Evolutionary conservation across 2,888 invertebrate species (phyloP).

Genomic region (Lasioglossum leucozonium): DNA sequence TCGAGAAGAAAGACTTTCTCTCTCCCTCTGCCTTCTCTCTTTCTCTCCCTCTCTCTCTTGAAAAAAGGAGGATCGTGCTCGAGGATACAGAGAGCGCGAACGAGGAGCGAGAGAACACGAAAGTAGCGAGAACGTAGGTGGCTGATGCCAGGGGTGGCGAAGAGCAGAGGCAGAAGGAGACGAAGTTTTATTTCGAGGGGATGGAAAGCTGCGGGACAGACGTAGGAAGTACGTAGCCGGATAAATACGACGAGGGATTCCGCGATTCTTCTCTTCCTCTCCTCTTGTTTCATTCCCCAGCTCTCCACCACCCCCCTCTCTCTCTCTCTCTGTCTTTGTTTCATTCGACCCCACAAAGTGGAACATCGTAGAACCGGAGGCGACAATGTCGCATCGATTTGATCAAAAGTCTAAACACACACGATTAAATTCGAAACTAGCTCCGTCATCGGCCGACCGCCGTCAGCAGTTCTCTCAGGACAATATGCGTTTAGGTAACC

Average conservation of each 20-base stretch:
- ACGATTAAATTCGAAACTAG: constrained; percentile 56
- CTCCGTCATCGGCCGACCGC: not conserved
- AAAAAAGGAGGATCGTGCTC: constrained; percentile 8
- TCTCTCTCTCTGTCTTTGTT: not conserved
- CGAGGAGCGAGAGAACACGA: constrained; percentile 2
- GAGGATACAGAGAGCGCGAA: constrained; percentile 22
- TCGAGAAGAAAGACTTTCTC: not conserved
- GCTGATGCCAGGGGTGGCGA: not conserved
- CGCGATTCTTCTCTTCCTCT: constrained; percentile 69
- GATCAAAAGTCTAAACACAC: constrained; percentile 67
- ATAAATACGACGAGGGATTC: constrained; percentile 74
- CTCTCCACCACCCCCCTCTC: not conserved
- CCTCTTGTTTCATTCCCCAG: constrained; percentile 48
- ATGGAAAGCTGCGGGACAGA: constrained; percentile 70
- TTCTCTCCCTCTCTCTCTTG: not conserved
- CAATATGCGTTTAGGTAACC: not conserved
- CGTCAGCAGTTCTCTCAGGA: not conserved
- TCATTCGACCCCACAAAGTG: not conserved
- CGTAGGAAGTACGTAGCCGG: constrained; percentile 75
- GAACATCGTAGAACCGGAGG: constrained; percentile 10
- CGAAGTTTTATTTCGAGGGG: constrained; percentile 74
- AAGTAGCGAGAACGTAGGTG: constrained; percentile 36
- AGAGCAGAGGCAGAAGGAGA: constrained; percentile 31
- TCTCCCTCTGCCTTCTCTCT: not conserved
- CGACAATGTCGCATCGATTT: constrained; percentile 66